phyloP scores from a whole-genome alignment of 2,797 vertebrate species.

The Platalea minor region DNA sequence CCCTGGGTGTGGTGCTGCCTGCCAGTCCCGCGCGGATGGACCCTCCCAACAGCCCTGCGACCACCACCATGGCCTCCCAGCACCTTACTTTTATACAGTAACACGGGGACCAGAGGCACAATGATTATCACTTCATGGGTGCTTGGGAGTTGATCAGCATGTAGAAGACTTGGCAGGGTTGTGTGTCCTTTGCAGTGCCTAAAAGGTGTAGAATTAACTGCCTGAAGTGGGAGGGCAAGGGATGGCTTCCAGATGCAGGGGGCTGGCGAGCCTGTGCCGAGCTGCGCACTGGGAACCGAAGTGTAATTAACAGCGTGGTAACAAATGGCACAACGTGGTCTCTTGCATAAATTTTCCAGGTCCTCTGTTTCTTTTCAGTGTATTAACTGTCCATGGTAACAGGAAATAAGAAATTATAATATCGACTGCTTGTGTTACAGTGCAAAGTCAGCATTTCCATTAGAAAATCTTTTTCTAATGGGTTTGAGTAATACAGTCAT shows the following conservation, averaged over 20 bases:
- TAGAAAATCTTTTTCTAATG: constrained; percentile 60
- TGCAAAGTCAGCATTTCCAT: constrained; percentile 65
- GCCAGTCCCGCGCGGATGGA: fast-evolving
- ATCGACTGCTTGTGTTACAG: not conserved
- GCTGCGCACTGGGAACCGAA: not conserved
- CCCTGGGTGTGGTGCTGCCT: not conserved
- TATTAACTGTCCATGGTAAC: constrained; percentile 49
- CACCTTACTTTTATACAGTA: not conserved
- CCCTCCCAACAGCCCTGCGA: not conserved
- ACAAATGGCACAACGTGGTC: constrained; percentile 19
- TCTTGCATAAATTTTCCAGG: constrained; percentile 63
- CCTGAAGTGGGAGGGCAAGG: not conserved
- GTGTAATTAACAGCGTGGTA: constrained; percentile 44
- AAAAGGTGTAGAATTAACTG: not conserved
- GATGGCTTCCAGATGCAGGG: constrained; percentile 38
- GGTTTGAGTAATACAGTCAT: constrained; percentile 34
- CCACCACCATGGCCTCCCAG: not conserved
- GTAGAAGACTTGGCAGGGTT: not conserved
- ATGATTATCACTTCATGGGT: not conserved
- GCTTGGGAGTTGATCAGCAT: not conserved
- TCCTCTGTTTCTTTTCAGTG: constrained; percentile 61
- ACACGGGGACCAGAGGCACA: not conserved
- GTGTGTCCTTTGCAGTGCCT: not conserved
- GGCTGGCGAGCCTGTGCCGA: not conserved
- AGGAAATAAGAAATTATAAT: constrained; percentile 68